Evolutionary conservation across 2,888 invertebrate species (phyloP).

Genomic region (Rotaria magnacalcarata): DNA sequence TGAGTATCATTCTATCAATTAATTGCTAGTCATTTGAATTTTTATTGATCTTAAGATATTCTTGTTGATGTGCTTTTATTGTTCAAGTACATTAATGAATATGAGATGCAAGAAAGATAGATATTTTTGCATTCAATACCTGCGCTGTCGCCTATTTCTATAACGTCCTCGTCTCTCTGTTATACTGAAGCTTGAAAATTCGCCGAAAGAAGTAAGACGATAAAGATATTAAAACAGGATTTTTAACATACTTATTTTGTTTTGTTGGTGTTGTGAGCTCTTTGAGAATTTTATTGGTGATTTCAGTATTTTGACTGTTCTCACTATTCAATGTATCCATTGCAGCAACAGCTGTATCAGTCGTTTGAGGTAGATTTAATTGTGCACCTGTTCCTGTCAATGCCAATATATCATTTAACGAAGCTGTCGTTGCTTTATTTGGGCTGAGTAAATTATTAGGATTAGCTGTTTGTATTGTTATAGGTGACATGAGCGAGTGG

Average conservation of each 20-base stretch:
- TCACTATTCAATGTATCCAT: not conserved
- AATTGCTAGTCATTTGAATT: not conserved
- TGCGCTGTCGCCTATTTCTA: not conserved
- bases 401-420: constrained; percentile 7
- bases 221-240: not conserved
- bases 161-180: not conserved
- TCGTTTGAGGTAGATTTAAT: not conserved
- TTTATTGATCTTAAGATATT: not conserved
- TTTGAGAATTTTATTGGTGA: not conserved
- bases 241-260: constrained; percentile 10
- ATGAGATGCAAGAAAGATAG: not conserved
- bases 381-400: not conserved
- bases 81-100: not conserved
- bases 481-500: not conserved
- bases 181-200: not conserved
- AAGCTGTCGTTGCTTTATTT: not conserved
- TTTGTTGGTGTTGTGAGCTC: constrained; percentile 29
- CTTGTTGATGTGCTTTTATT: not conserved
- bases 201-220: not conserved
- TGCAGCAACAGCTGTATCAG: not conserved
- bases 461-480: not conserved
- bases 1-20: not conserved
- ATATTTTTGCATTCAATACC: not conserved
- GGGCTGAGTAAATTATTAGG: not conserved
- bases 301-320: not conserved